Percentiles rank a stretch among this genome's conserved stretches.
Conservation (phyloP, 2,113 vertebrate species). For the Pluvialis apricaria region DNA sequence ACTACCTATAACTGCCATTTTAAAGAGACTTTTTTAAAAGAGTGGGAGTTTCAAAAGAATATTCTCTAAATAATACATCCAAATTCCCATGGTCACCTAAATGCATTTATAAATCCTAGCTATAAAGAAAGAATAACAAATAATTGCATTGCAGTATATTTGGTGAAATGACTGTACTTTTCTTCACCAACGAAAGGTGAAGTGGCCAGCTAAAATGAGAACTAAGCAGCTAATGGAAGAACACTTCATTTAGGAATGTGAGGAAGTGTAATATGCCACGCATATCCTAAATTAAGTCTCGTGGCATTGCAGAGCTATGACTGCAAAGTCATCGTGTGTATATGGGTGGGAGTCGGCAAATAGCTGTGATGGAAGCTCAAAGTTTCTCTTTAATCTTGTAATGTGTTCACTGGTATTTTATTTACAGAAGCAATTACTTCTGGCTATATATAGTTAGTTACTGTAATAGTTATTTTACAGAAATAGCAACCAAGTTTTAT, state of each 20-base stretch:
- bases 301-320: constrained; percentile 16
- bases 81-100: neutral
- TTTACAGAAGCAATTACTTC: constrained; percentile 52
- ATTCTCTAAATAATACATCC: neutral
- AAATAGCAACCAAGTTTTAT: constrained; percentile 26
- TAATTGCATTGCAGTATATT: neutral
- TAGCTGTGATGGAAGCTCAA: constrained; percentile 3
- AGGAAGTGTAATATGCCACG: neutral
- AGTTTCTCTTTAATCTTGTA: constrained; percentile 38
- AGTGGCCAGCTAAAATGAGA: constrained; percentile 3
- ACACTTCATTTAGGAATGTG: constrained; percentile 24
- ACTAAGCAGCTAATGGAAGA: constrained; percentile 27
- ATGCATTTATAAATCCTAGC: neutral
- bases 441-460: constrained; percentile 53
- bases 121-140: neutral
- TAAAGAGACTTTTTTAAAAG: neutral
- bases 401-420: constrained; percentile 50
- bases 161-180: neutral
- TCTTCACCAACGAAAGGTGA: neutral
- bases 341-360: neutral
- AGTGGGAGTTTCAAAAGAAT: neutral
- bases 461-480: constrained; percentile 17
- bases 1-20: neutral
- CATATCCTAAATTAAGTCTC: constrained; percentile 28
- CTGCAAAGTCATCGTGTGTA: neutral